A percentile compares a stretch with the other conserved stretches of the same genome.
These are phyloP conservation scores for Cantharis lateralis DNA, from an alignment of 2,888 invertebrate genomes.

Conservation along the genomic window DNA sequence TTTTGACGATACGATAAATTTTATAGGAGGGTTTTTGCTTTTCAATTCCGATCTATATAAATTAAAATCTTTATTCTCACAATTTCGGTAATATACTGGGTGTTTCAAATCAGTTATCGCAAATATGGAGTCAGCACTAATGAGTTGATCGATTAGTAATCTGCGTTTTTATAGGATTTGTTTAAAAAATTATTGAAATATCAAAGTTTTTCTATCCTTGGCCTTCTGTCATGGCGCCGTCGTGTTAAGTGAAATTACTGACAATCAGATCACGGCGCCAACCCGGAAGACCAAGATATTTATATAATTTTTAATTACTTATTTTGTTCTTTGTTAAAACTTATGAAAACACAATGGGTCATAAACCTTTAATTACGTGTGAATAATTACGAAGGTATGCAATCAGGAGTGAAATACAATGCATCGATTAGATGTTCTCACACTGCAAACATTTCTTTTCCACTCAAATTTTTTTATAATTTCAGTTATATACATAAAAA, in stretches of 20 bases:
- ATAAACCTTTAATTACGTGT: slow-evolving; percentile 3
- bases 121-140: not conserved
- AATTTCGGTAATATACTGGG: slow-evolving; percentile 14
- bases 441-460: not conserved
- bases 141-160: not conserved
- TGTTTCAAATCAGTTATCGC: not conserved
- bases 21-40: slow-evolving; percentile 26
- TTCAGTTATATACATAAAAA: not conserved
- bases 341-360: not conserved
- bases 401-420: not conserved
- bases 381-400: not conserved
- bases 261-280: slow-evolving; percentile 14
- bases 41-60: slow-evolving; percentile 34
- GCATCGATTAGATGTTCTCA: not conserved
- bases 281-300: slow-evolving; percentile 8
- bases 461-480: not conserved
- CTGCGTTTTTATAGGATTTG: not conserved
- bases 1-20: slow-evolving; percentile 27
- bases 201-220: slow-evolving; percentile 6
- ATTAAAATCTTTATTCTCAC: slow-evolving; percentile 37
- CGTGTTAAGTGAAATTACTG: slow-evolving; percentile 5
- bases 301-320: slow-evolving; percentile 6
- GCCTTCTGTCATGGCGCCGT: slow-evolving; percentile 11
- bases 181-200: not conserved
- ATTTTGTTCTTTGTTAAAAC: not conserved